Evolutionary conservation across 2,797 vertebrate genomes (phyloP).

Genomic region (Orestias chungarensis): DNA sequence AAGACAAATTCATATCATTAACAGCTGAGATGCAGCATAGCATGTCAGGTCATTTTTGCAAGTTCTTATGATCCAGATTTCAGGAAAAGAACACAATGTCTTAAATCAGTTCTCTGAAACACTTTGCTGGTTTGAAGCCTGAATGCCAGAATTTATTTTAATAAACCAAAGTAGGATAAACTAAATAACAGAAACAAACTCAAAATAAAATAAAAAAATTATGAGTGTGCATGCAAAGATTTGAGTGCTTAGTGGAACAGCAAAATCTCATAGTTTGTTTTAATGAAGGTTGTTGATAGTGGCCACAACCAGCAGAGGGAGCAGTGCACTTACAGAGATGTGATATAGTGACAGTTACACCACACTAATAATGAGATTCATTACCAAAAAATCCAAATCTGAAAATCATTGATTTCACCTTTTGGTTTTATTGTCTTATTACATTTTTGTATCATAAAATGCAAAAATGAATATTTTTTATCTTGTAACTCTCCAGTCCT

Average conservation of each 20-base stretch:
- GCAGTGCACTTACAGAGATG: conserved; percentile 61
- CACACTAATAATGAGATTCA: not conserved
- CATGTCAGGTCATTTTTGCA: no score
- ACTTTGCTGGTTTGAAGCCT: not conserved
- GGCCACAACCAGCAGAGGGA: conserved; percentile 69
- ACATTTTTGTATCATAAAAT: no score
- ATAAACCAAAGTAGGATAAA: not conserved
- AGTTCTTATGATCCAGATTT: not conserved
- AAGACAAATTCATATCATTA: no score
- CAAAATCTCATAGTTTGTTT: conserved; percentile 21
- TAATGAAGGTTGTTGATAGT: conserved; percentile 42
- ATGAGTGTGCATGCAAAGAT: not conserved
- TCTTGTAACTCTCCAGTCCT: no score
- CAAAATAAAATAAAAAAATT: not conserved
- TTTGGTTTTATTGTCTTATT: not conserved
- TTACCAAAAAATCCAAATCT: not conserved
- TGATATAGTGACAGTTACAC: not conserved
- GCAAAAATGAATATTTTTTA: no score
- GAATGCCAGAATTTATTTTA: not conserved
- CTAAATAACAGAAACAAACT: not conserved
- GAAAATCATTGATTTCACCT: not conserved
- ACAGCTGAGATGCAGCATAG: no score
- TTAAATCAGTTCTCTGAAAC: not conserved
- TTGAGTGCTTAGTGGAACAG: conserved; percentile 1
- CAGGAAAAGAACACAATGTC: not conserved